Conservation (phyloP, 2,113 vertebrate genomes). For the Pionites leucogaster region DNA sequence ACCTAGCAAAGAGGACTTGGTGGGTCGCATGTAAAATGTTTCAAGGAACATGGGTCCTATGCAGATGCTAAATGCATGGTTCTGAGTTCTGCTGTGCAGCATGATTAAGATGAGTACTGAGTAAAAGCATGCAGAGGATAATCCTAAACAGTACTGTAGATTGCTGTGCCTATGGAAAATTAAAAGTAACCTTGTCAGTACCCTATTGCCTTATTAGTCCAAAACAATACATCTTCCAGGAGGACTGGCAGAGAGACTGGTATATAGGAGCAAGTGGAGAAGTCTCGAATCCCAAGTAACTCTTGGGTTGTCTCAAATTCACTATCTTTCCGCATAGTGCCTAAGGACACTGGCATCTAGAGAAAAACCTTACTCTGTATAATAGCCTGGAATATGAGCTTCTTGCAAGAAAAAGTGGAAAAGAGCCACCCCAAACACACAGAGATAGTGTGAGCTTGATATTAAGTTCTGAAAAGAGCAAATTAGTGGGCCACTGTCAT, state of each 20-base stretch:
- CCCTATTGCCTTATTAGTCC: neutral
- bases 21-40: neutral
- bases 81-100: neutral
- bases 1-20: neutral
- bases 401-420: neutral
- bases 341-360: neutral
- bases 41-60: neutral
- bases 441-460: neutral
- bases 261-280: neutral
- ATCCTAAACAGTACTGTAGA: neutral
- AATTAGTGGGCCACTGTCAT: neutral
- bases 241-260: neutral
- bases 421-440: neutral
- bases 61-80: neutral
- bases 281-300: neutral
- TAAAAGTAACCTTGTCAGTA: neutral
- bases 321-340: neutral
- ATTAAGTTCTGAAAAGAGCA: neutral
- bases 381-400: neutral
- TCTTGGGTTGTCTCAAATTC: neutral
- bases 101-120: neutral
- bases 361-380: neutral
- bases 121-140: neutral
- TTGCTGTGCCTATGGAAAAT: neutral
- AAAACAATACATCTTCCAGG: rapidly evolving